Evolutionary conservation across 1,140 invertebrate species (phyloP).

Genomic region (Aphelenchoides besseyi): DNA sequence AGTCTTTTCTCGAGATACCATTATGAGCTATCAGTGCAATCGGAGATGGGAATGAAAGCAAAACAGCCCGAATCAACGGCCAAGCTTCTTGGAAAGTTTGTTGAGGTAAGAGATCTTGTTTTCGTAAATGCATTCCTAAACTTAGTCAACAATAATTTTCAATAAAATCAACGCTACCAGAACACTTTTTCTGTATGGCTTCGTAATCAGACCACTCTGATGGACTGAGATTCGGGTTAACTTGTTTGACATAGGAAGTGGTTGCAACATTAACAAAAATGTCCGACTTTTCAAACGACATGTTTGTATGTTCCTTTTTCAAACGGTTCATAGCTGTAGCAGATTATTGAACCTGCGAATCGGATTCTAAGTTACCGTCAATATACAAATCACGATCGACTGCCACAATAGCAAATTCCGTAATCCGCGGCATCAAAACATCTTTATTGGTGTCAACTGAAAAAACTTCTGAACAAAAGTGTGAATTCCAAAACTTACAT

Average conservation of each 20-base stretch:
- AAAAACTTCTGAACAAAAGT: constrained; percentile 24
- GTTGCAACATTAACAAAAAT: not conserved
- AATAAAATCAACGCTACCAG: too few species aligned
- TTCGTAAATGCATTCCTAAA: constrained; percentile 5
- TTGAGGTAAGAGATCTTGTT: constrained; percentile 26
- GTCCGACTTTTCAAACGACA: not conserved
- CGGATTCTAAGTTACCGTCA: not conserved
- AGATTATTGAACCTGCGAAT: not conserved
- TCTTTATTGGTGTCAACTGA: not conserved
- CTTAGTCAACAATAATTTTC: not conserved
- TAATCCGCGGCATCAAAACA: constrained; percentile 27
- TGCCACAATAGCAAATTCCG: constrained; percentile 33
- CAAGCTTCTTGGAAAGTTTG: constrained; percentile 33
- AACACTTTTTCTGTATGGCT: not conserved
- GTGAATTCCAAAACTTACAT: not conserved
- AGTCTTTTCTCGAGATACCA: too few species aligned
- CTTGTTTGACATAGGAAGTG: constrained; percentile 12
- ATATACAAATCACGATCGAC: constrained; percentile 5
- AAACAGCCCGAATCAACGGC: constrained; percentile 31
- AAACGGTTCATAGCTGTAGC: not conserved
- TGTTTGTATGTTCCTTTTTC: not conserved
- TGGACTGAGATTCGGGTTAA: constrained; percentile 31
- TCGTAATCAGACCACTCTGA: constrained; percentile 32
- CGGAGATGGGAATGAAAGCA: constrained; percentile 23
- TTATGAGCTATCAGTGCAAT: constrained; percentile 37